phyloP scores from a whole-genome alignment of 2,888 invertebrate genomes.

The Chalcis sispes region DNA sequence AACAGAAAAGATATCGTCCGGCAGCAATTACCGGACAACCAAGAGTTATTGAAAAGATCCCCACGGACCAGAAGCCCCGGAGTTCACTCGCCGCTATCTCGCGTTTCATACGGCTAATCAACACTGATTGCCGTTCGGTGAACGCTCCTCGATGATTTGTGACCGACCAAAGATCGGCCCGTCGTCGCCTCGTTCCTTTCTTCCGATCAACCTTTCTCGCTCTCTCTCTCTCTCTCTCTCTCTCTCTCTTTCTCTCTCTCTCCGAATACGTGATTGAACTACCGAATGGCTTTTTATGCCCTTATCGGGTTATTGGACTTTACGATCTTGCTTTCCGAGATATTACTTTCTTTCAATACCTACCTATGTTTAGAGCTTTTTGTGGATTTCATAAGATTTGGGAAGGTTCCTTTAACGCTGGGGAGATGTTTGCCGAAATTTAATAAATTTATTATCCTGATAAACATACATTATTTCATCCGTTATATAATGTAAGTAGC shows the following conservation, averaged over 20 bases:
- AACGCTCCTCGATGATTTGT: constrained; percentile 70
- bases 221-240: neutral
- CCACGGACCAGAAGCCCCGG: constrained; percentile 67
- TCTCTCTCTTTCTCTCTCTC: neutral
- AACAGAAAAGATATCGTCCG: constrained; percentile 67
- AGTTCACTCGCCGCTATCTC: constrained; percentile 60
- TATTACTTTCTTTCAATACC: constrained; percentile 59
- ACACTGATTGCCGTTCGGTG: constrained; percentile 73
- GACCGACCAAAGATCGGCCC: constrained; percentile 18
- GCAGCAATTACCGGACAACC: constrained; percentile 70
- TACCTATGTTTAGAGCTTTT: constrained; percentile 55
- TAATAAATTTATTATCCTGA: constrained; percentile 53
- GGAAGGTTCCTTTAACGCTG: constrained; percentile 4
- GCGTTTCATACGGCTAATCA: constrained; percentile 71
- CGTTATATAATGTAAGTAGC: neutral
- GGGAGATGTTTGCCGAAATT: constrained; percentile 29
- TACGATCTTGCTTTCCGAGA: constrained; percentile 48
- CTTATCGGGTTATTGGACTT: constrained; percentile 56
- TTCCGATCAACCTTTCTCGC: neutral
- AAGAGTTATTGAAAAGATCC: constrained; percentile 75
- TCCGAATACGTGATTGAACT: constrained; percentile 56
- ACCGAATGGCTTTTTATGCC: constrained; percentile 33
- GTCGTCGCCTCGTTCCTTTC: neutral
- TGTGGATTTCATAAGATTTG: constrained; percentile 54
- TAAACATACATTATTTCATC: constrained; percentile 41